Base-by-base conservation (phyloP, 1,140 invertebrate genomes). In the Trichoplusia ni region DNA sequence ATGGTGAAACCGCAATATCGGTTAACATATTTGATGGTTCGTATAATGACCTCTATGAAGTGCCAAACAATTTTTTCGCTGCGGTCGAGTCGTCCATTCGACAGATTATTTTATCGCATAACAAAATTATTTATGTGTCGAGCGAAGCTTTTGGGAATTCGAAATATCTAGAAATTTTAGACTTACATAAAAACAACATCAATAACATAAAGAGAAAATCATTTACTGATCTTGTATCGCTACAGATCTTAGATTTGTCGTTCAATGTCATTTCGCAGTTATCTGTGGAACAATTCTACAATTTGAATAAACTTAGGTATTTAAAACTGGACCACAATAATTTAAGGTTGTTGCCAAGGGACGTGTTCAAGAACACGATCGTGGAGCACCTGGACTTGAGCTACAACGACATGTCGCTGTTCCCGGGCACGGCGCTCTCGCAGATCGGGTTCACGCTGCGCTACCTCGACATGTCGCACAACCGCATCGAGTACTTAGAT, bases 401-500 rank as follows among this genome's bases (percentile, higher is more conserved):
- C 56, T 91, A 93, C 53, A 98, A 98, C 78, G 94, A 94, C 69
- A 94, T 97, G 75, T 94, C 93, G 5, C 92, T 95, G 4, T 93
- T 96, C 73, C 96, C 95, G 0, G 94, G 93, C 1, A 91, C 92
- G 6, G 93, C 95, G 4, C 92, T 96, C 18, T 91, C 93, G 0
- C 95, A 96, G 82, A 92, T 96, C 9, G 95, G 95, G 0, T 93
- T 94, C 70, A 95, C 95, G 0, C 80, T 96, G 35, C 90, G 95
- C 49, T 93, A 94, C 77, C 91, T 98, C 42, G 94, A 96, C 70
- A 89, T 98, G 73, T 94, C 94, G 0, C 91, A 94, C 54, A 98
- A 98, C 81, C 93, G 93, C 44, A 92, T 98, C 37, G 96, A 98
- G 75, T 96, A 97, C 79, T 89, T 98, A 49, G 97, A 98, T 80